phyloP scores from a whole-genome alignment of 2,113 vertebrate genomes.

The Mellivora capensis region DNA sequence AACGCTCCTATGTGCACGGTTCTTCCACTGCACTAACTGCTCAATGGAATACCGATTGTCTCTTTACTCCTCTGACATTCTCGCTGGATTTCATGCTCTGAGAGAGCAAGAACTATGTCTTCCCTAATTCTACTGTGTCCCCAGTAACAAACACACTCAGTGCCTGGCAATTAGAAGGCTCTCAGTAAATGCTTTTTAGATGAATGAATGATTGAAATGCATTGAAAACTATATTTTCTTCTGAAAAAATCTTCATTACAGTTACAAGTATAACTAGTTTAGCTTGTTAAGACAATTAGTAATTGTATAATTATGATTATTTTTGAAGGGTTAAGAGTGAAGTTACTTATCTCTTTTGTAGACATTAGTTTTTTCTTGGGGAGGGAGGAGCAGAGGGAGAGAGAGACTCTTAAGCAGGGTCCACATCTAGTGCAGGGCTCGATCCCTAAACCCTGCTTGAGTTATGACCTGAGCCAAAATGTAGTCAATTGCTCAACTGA shows the following conservation, averaged over 20 bases:
- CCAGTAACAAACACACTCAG: not conserved
- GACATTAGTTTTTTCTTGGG: not conserved
- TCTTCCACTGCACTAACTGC: not conserved
- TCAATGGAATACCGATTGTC: fast-evolving
- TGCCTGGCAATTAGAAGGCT: not conserved
- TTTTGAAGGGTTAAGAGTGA: not conserved
- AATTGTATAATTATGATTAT: not conserved
- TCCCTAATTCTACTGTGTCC: not conserved
- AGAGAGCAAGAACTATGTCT: not conserved
- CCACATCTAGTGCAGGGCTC: not conserved
- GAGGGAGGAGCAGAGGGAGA: not conserved
- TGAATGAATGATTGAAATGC: not conserved
- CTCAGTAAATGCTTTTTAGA: not conserved
- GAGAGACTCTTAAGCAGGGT: not conserved
- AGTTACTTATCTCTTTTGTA: not conserved
- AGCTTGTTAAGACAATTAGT: not conserved
- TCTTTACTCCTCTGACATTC: not conserved
- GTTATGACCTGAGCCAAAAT: not conserved
- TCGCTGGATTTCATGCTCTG: not conserved
- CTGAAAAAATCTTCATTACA: not conserved
- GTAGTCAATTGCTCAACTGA: not conserved
- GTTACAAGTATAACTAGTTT: not conserved
- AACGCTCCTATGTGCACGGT: fast-evolving
- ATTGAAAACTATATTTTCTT: not conserved
- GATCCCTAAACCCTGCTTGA: not conserved